phyloP scores from a whole-genome alignment of 2,797 vertebrate genomes.

The Coccyzus lansbergi region DNA sequence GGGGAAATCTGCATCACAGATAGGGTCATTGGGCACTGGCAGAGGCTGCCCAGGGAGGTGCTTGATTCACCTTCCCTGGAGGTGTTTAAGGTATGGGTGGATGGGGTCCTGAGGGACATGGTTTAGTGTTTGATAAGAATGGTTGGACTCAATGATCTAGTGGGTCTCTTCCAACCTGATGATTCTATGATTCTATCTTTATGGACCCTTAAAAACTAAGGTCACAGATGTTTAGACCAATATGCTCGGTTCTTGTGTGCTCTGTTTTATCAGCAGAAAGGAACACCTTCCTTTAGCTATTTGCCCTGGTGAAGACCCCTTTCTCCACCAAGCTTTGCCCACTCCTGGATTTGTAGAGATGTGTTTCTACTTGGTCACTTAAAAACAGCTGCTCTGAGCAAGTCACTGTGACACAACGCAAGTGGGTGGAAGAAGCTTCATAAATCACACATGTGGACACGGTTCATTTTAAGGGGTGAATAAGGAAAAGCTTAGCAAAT shows the following conservation, averaged over 20 bases:
- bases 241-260: background rate
- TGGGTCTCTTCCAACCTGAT: no score
- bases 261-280: background rate
- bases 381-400: background rate
- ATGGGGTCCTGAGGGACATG: no score
- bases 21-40: no score
- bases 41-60: no score
- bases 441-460: background rate
- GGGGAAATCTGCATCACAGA: background rate
- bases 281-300: background rate
- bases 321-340: background rate
- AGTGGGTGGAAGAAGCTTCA: background rate
- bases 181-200: no score
- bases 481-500: background rate
- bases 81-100: no score
- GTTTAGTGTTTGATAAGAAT: no score
- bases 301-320: background rate
- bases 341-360: background rate
- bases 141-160: no score
- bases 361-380: background rate
- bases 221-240: background rate
- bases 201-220: no score
- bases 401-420: background rate
- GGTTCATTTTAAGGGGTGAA: background rate
- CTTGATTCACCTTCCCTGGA: no score